Base-by-base conservation (phyloP, 64 coral and sea anemone genomes). In the Anthopleura sola region DNA sequence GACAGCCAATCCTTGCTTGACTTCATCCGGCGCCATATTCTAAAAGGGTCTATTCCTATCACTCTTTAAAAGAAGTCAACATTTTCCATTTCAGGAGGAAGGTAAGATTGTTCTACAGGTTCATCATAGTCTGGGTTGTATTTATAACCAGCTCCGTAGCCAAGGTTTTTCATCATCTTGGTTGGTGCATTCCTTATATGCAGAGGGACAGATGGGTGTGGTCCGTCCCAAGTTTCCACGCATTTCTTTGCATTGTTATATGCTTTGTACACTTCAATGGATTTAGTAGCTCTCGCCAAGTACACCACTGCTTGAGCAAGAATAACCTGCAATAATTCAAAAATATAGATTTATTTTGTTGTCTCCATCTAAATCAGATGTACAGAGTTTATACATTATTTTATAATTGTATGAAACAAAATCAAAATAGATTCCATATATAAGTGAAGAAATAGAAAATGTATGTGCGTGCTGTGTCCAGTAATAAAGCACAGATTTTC, bases 181-280 rank as follows among this genome's bases (percentile, higher is more conserved):
- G 97, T 99, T 33, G 97, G 93, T 26, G 97, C 97, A 87, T 99
- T 99, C 23, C 97, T 89, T n/a, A 99, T 89, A 38, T 99, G 97
- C 39, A 94, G 49, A 8, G 97, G 97, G 13, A 95, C 93, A 37
- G 92, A 58, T 75, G 97, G 97, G 33, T 94, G 92, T 20, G 93
- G 87, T 68, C 97, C 97, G 64, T 99, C 93, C 90, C 93, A 99
- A 19, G 83, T 85, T 32, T 60, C 88, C 12, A 99, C 85, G 75
- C 82, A 89, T 17, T 92, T 84, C 55, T 92, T 94, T 40, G 93
- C 97, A 24, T 92, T 88, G 55, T 78, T 37, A 40, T 95, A 99
- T 47, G 97, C 97, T 71, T 76, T 95, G 85, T 92, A 95, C n/a
- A 99, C 90, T 76, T 95, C 97, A n/a, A 99, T 75, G 31, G 97